Evolutionary conservation across 2,888 invertebrate species (phyloP).

Genomic region (Antheraea assamensis): DNA sequence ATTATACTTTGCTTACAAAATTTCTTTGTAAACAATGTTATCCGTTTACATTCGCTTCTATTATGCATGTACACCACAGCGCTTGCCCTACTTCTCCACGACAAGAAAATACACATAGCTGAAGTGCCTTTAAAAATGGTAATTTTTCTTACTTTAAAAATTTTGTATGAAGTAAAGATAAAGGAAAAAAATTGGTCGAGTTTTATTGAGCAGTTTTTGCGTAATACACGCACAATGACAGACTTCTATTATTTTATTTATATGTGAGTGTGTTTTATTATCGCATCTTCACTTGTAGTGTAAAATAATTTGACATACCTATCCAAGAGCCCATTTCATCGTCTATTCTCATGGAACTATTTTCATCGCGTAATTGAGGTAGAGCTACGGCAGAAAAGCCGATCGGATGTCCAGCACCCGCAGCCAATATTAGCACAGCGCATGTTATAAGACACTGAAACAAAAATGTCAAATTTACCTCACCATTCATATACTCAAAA

Average conservation of each 20-base stretch:
- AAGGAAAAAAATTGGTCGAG: too few relatives aligned
- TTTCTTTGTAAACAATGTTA: too few relatives aligned
- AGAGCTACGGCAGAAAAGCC: conserved; percentile 90
- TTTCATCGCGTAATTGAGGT: conserved; percentile 85
- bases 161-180: too few relatives aligned
- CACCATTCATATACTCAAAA: neutral
- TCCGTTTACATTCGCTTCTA: too few relatives aligned
- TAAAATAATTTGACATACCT: conserved; percentile 68
- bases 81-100: too few relatives aligned
- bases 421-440: conserved; percentile 86
- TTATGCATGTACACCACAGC: too few relatives aligned
- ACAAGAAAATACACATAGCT: too few relatives aligned
- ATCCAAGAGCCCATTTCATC: conserved; percentile 91
- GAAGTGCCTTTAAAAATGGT: too few relatives aligned
- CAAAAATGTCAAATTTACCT: conserved; percentile 26
- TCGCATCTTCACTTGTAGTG: neutral
- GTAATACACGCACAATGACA: too few relatives aligned
- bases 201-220: too few relatives aligned
- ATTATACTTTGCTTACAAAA: too few relatives aligned
- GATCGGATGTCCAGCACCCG: conserved; percentile 91
- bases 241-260: neutral
- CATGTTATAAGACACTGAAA: conserved; percentile 87
- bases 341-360: conserved; percentile 84
- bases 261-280: neutral
- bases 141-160: too few relatives aligned